phyloP scores from a whole-genome alignment of 2,888 invertebrate species.

The Eudasyphora cyanicolor region DNA sequence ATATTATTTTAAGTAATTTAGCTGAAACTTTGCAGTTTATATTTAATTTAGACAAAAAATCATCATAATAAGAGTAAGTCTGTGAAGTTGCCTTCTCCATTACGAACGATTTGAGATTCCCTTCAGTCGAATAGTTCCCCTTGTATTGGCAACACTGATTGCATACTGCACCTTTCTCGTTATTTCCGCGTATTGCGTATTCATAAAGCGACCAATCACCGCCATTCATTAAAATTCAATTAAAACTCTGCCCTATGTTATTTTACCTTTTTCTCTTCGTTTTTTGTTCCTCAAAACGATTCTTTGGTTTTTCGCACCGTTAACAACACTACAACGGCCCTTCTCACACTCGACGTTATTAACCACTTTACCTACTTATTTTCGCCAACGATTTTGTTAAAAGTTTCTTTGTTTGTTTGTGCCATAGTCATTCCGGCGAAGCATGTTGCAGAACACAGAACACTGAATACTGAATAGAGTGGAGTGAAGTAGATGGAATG shows the following conservation, averaged over 20 bases:
- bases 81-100: too few species aligned
- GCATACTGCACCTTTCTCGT: too few species aligned
- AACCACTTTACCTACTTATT: constrained; percentile 57
- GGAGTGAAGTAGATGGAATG: neutral
- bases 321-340: neutral
- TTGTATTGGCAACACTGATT: too few species aligned
- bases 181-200: neutral
- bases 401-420: constrained; percentile 2
- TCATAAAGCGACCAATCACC: constrained; percentile 15
- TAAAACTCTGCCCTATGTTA: constrained; percentile 30
- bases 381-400: constrained; percentile 32
- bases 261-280: neutral
- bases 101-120: too few species aligned
- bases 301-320: neutral
- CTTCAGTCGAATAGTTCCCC: too few species aligned
- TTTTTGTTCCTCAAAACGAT: neutral
- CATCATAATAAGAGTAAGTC: too few species aligned
- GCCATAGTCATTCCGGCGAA: neutral
- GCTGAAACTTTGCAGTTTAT: too few species aligned
- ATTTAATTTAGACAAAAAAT: too few species aligned
- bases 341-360: neutral
- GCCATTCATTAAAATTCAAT: constrained; percentile 47
- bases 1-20: too few species aligned
- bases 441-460: neutral
- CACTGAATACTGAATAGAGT: neutral